phyloP scores from a whole-genome alignment of 2,797 vertebrate genomes.

The Macroramphosus scolopax region DNA sequence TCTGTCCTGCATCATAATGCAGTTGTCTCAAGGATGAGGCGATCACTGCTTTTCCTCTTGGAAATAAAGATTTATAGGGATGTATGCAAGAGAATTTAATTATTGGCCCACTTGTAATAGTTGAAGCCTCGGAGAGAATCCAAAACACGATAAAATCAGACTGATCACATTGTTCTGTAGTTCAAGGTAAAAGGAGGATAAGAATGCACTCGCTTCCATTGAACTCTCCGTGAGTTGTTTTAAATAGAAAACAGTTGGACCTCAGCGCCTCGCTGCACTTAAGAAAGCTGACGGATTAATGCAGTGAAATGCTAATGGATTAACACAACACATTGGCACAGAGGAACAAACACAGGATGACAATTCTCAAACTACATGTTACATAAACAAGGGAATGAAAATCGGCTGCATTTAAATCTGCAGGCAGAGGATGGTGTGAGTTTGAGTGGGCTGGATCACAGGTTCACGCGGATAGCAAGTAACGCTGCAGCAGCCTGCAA shows the following conservation, averaged over 20 bases:
- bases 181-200: no score
- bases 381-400: conserved; percentile 18
- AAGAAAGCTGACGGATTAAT: background rate
- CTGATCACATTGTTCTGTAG: no score
- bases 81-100: no score
- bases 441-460: conserved; percentile 63
- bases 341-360: background rate
- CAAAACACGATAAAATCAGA: conserved; percentile 1
- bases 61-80: no score
- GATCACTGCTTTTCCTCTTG: no score
- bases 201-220: no score
- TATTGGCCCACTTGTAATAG: background rate
- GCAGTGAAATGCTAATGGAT: background rate
- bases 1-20: no score
- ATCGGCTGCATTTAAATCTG: conserved; percentile 34
- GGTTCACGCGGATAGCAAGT: conserved; percentile 53
- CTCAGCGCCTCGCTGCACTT: background rate
- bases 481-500: conserved; percentile 56
- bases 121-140: no score
- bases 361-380: conserved; percentile 3
- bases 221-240: no score
- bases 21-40: no score
- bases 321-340: background rate
- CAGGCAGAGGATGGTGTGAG: conserved; percentile 57
- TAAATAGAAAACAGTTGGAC: conserved; percentile 2